phyloP scores from a whole-genome alignment of 1,140 invertebrate genomes.

The Brachionus plicatilis region DNA sequence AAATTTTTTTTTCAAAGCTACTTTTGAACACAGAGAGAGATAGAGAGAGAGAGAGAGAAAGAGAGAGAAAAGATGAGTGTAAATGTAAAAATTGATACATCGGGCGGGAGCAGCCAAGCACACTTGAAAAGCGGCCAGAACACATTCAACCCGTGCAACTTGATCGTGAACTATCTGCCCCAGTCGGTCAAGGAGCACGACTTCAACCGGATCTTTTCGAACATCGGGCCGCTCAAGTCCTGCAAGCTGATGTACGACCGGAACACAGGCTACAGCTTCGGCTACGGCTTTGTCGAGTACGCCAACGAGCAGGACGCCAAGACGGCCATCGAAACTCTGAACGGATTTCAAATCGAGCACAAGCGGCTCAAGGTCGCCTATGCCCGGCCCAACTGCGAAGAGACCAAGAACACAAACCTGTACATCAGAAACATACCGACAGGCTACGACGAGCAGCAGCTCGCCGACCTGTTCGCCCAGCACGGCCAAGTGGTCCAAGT shows the following conservation, averaged over 20 bases:
- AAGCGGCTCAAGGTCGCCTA: conserved; percentile 37
- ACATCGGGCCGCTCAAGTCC: conserved; percentile 11
- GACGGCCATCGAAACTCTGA: neutral
- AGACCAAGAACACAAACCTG: conserved; percentile 40
- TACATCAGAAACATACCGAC: conserved; percentile 40
- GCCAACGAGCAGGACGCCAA: conserved; percentile 10
- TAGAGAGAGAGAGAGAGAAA: neutral
- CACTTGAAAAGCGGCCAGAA: neutral
- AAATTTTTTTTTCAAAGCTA: too few species aligned
- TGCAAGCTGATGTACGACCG: conserved; percentile 26
- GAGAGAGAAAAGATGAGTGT: neutral
- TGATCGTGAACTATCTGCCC: conserved; percentile 41
- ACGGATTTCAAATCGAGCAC: conserved; percentile 21
- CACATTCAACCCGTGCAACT: conserved; percentile 62
- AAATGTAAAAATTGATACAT: conserved; percentile 1
- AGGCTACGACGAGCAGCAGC: neutral
- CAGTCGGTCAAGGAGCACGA: conserved; percentile 39
- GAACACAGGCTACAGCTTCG: conserved; percentile 28
- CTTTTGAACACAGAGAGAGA: too few species aligned
- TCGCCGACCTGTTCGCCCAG: conserved; percentile 5
- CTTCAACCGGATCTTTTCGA: neutral
- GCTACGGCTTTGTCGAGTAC: conserved; percentile 41
- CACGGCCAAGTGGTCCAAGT: conserved; percentile 38
- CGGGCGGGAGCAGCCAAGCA: neutral
- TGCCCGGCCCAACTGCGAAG: conserved; percentile 33